Base-by-base conservation (phyloP, 23 tunicate genomes). In the Trididemnum nubilum region DNA sequence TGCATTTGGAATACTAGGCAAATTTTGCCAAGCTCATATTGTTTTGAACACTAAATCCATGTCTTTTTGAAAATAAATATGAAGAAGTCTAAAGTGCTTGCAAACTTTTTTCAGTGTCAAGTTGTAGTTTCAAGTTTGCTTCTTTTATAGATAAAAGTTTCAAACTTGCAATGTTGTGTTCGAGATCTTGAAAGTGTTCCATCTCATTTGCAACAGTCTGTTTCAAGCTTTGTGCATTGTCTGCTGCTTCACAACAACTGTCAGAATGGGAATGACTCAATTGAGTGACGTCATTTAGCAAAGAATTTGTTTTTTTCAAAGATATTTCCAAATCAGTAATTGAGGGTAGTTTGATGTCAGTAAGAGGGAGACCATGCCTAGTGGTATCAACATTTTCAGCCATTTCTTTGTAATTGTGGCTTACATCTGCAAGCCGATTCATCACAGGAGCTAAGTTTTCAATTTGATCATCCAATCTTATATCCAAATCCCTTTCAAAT, bases 331-430 rank as follows among this genome's bases (percentile, higher is more conserved):
- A 23, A 23, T 23, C 23, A 63, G 7, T 23, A 15, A 18, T 4
- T 15, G 28, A 63, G 23, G 69, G 69, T 15, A 63, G 7, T 63
- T 15, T 4, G 23, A 63, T 23, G 23, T 63, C 69, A 19, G 24
- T 63, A 15, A 63, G 7, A 63, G 69, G 69, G 7, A 63, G 28
- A 18, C 69, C 69, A 23, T 63, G 69, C 23, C 69, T 63, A 4
- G 28, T 23, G 28, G 69, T 23, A 63, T 63, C 69, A 63, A 63
- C 23, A 63, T 63, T 63, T 18, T 63, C 69, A 15, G 69, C 69
- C 19, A 63, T 24, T 23, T 63, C 69, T 63, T 23, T 63, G 27
- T 63, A 63, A 15, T 63, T 63, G 23, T 63, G 7, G 23, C 25
- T 63, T 4, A 23, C 28, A 19, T 15, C 69, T 15, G 25, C 24